Evolutionary conservation across 2,797 vertebrate species (phyloP).

Genomic region (Bufotes viridis): DNA sequence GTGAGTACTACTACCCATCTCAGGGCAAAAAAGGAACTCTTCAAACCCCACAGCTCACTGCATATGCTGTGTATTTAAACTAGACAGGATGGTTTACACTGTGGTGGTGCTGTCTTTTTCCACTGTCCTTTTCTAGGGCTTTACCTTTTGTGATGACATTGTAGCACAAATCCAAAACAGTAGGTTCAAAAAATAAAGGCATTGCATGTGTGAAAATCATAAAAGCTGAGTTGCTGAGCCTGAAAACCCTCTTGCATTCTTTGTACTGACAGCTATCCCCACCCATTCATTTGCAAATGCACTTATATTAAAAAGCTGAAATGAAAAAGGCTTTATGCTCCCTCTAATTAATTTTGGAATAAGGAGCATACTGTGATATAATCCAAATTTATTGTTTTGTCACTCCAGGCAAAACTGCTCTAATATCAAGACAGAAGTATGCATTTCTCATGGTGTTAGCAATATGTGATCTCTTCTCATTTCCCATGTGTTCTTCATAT

Average conservation of each 20-base stretch:
- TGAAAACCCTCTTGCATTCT: neutral
- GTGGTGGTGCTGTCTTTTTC: neutral
- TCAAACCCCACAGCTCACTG: no score
- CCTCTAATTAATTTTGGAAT: conserved; percentile 1
- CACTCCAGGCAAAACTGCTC: neutral
- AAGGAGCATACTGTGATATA: neutral
- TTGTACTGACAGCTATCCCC: neutral
- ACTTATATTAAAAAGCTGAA: neutral
- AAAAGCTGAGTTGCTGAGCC: neutral
- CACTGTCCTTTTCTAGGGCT: neutral
- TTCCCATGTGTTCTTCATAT: conserved; percentile 43
- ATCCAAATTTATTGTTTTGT: conserved; percentile 10
- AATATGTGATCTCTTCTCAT: conserved; percentile 21
- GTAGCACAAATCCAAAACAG: neutral
- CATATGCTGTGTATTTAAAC: neutral
- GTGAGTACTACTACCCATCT: no score
- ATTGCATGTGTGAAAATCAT: neutral
- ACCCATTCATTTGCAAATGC: neutral
- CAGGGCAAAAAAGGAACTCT: no score
- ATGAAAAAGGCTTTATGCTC: neutral
- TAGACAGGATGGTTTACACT: neutral
- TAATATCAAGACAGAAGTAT: neutral
- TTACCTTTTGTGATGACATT: neutral
- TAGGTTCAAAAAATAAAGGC: neutral
- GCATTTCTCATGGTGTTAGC: neutral